These are phyloP conservation scores for Drosophila tristis DNA, from an alignment of 1,140 invertebrate genomes.

Conservation along the genomic window DNA sequence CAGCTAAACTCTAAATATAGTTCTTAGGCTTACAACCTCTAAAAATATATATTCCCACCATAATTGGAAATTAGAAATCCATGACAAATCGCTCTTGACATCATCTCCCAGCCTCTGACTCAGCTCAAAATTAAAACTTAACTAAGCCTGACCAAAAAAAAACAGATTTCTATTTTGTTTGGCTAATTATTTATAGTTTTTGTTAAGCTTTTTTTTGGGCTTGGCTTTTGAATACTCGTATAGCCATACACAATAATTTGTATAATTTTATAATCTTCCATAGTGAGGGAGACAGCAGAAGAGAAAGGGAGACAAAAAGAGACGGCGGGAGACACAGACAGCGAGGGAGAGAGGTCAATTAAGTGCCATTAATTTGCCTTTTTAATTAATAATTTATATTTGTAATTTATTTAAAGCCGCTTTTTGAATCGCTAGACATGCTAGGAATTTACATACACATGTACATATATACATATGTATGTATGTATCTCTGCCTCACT, in stretches of 20 bases:
- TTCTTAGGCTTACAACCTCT: no score
- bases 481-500: neutral
- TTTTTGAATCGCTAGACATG: constrained; percentile 26
- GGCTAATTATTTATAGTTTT: constrained; percentile 46
- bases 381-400: constrained; percentile 76
- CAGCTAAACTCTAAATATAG: no score
- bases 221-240: constrained; percentile 30
- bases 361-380: constrained; percentile 63
- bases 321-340: constrained; percentile 4
- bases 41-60: constrained; percentile 10
- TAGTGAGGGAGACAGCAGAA: constrained; percentile 6
- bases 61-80: constrained; percentile 51
- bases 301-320: neutral
- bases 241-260: constrained; percentile 12
- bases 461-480: no score
- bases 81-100: constrained; percentile 59
- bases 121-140: constrained; percentile 30
- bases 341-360: constrained; percentile 27
- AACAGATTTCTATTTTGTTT: constrained; percentile 56
- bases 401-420: constrained; percentile 73
- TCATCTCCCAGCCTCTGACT: constrained; percentile 30
- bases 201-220: constrained; percentile 49
- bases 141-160: constrained; percentile 33
- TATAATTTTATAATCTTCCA: constrained; percentile 32
- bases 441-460: neutral